These are phyloP conservation scores for Machimus atricapillus DNA, from an alignment of 2,888 invertebrate genomes.

Conservation along the genomic window DNA sequence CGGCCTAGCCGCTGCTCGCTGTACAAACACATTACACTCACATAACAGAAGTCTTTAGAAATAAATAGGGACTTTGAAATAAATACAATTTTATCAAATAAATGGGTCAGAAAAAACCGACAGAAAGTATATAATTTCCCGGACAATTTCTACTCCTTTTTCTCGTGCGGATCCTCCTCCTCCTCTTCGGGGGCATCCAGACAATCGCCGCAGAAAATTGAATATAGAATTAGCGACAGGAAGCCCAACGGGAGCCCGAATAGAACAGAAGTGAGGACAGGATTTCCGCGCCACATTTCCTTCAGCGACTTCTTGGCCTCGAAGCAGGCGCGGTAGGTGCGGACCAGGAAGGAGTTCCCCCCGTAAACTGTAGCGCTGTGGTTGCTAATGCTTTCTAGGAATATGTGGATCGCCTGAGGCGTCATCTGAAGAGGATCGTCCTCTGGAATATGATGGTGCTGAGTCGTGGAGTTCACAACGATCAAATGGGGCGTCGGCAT, in stretches of 20 bases:
- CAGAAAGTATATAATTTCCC: background rate
- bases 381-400: conserved; percentile 68
- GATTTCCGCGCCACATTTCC: conserved; percentile 92
- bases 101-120: background rate
- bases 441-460: conserved; percentile 90
- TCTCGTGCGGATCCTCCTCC: conserved; percentile 62
- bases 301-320: conserved; percentile 80
- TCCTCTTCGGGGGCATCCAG: conserved; percentile 89
- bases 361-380: conserved; percentile 84
- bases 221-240: conserved; percentile 91
- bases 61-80: background rate
- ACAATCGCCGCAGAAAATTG: conserved; percentile 95
- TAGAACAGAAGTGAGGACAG: conserved; percentile 89
- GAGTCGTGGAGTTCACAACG: conserved; percentile 90
- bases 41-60: background rate
- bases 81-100: background rate
- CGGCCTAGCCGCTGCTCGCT: background rate
- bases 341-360: conserved; percentile 79
- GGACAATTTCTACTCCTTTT: conserved; percentile 61
- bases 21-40: background rate
- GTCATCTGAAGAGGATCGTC: conserved; percentile 83
- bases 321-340: conserved; percentile 80
- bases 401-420: conserved; percentile 66
- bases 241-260: conserved; percentile 95
- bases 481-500: conserved; percentile 84